Percentiles rank a stretch among this genome's conserved stretches.
phyloP scores from a whole-genome alignment of 1,140 invertebrate genomes.

The Heliconius eleuchia region DNA sequence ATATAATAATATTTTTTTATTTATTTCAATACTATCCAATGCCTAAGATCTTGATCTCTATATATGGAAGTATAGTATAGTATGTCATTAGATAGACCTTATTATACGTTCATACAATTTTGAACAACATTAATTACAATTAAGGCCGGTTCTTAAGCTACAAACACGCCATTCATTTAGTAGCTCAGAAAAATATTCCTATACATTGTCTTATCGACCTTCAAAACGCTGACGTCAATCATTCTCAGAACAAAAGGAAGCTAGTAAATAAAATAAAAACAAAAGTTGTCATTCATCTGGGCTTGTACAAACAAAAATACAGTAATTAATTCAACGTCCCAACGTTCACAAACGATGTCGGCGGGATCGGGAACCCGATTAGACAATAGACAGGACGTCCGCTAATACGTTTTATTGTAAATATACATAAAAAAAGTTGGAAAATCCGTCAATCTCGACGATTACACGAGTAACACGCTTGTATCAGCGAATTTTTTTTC shows the following conservation, averaged over 20 bases:
- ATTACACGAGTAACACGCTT: slow-evolving; percentile 21
- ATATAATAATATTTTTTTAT: no score
- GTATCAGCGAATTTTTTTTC: slow-evolving; percentile 27
- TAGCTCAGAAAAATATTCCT: not conserved
- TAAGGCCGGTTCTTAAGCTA: no score
- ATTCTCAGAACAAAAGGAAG: slow-evolving; percentile 10
- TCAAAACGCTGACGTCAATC: slow-evolving; percentile 2
- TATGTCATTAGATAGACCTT: no score
- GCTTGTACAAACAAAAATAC: not conserved
- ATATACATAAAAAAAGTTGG: slow-evolving; percentile 7
- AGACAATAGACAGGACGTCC: slow-evolving; percentile 38
- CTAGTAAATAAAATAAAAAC: slow-evolving; percentile 6
- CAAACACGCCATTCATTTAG: not conserved
- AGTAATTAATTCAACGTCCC: slow-evolving; percentile 8
- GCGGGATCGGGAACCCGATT: slow-evolving; percentile 28
- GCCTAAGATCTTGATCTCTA: no score
- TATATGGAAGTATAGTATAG: no score
- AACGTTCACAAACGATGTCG: slow-evolving; percentile 16
- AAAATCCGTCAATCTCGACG: not conserved
- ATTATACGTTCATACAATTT: no score
- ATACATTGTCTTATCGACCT: not conserved
- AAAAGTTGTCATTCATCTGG: not conserved
- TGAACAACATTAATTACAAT: no score
- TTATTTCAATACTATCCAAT: no score
- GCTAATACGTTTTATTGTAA: slow-evolving; percentile 23